These are phyloP conservation scores for Galago senegalensis DNA, from an alignment of 2,797 vertebrate genomes.

Conservation along the genomic window DNA sequence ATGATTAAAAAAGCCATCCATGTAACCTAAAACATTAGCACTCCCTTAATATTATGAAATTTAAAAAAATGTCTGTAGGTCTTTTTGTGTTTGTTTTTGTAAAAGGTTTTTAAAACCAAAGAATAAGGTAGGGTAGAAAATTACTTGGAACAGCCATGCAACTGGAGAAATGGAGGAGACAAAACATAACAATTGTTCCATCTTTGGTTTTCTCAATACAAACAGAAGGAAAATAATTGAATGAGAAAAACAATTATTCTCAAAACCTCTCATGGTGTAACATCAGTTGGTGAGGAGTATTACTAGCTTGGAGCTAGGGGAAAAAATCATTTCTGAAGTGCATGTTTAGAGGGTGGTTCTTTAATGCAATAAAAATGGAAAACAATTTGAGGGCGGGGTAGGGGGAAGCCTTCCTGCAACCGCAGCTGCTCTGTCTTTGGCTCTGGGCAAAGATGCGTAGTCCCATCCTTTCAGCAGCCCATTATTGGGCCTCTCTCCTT, in stretches of 20 bases:
- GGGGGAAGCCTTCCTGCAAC: slow-evolving; percentile 92
- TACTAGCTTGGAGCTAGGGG: slow-evolving; percentile 90
- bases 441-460: slow-evolving; percentile 95
- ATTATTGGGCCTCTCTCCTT: slow-evolving; percentile 95
- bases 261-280: slow-evolving; percentile 61
- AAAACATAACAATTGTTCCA: slow-evolving; percentile 24
- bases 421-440: slow-evolving; percentile 96
- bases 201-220: slow-evolving; percentile 31
- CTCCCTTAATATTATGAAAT: not conserved
- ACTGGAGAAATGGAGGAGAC: not conserved
- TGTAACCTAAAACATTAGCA: not conserved
- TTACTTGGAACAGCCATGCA: not conserved
- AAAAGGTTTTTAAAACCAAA: slow-evolving; percentile 63
- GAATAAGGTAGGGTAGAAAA: slow-evolving; percentile 47
- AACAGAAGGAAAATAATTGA: slow-evolving; percentile 37
- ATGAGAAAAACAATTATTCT: slow-evolving; percentile 72
- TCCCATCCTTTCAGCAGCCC: slow-evolving; percentile 96
- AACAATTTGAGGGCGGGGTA: slow-evolving; percentile 80
- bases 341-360: slow-evolving; percentile 88
- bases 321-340: slow-evolving; percentile 93
- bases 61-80: slow-evolving; percentile 4
- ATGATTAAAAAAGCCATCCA: not conserved
- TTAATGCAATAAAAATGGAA: slow-evolving; percentile 93
- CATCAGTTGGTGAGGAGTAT: slow-evolving; percentile 77
- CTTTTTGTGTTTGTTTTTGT: slow-evolving; percentile 5